Conservation (phyloP, 2,888 invertebrate species). For the Norana najaformis region DNA sequence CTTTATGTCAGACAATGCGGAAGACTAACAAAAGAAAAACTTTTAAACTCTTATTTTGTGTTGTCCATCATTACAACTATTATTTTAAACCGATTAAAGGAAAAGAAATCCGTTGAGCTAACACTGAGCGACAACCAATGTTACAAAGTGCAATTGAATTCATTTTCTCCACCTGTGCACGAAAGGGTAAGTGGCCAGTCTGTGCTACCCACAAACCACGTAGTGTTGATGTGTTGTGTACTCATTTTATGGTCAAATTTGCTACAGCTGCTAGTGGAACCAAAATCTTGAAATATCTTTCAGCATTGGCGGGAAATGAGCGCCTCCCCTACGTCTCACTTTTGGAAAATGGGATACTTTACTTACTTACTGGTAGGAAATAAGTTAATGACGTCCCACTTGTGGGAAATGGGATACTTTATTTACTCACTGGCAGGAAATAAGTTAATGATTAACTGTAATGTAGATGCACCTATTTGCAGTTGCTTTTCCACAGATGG, state of each 20-base stretch:
- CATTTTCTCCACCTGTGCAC: neutral
- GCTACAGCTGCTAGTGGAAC: neutral
- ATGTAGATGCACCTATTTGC: neutral
- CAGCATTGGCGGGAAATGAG: neutral
- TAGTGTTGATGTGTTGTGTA: neutral
- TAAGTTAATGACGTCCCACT: no score
- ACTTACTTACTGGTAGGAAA: no score
- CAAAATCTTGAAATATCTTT: neutral
- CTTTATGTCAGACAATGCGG: neutral
- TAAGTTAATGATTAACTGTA: neutral
- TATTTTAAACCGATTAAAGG: neutral
- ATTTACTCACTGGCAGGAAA: no score
- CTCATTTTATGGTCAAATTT: neutral
- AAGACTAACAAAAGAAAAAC: no score
- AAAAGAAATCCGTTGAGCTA: neutral
- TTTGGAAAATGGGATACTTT: no score
- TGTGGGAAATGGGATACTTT: no score
- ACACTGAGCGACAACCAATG: no score
- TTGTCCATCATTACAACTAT: neutral
- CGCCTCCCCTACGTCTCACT: no score
- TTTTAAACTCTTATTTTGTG: no score
- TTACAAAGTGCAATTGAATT: neutral
- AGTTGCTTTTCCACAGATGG: neutral
- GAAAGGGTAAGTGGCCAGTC: neutral
- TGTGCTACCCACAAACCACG: neutral